Evolutionary conservation across 2,888 invertebrate species (phyloP), one percentile per base, ranked within the genome.

Genomic region (Cryptocephalus moraei): DNA sequence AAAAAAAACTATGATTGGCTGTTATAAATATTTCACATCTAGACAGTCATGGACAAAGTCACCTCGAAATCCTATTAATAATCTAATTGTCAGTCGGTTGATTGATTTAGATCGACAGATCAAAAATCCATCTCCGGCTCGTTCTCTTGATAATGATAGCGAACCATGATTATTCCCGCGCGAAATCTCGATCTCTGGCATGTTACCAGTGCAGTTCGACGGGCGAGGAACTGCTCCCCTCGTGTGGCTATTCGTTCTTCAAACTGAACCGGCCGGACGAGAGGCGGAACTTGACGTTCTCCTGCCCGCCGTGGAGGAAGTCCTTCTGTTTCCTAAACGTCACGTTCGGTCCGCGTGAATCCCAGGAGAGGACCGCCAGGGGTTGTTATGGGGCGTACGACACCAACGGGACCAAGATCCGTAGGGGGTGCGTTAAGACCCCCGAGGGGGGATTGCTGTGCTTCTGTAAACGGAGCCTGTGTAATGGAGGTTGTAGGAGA

Each of bases 161-260:
- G 22, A 22, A 22, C 22, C 22, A 22, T 6, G 22, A 6, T 6
- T 22, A 22, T 22, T 22, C 22, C 22, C 22, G 22, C 22, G n/a
- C 60, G 10, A 56, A 51, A 45, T 52, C 48, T 48, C 45, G 50
- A 45, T 52, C 48, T 48, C 45, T 60, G 34, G 46, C 55, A 9
- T 60, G 60, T 44, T 59, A 57, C 32, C 60, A 60, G 46, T 60
- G 60, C 39, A 39, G 49, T 39, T 53, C 58, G 1, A 49, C 55
- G 9, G 42, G 46, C 34, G 8, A 39, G 8, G 55, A 56, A 33
- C 34, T 47, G 9, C 31, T 48, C 10, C 59, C 59, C 1, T 40
- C 52, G 33, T 60, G 60, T 33, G 55, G 56, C 33, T 34, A 39
- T 1, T 44, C 44, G 9, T 51, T 51, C 12, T 55, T 60, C 39